Evolutionary conservation across 2,113 vertebrate genomes (phyloP).

Genomic region (Alethe diademata): DNA sequence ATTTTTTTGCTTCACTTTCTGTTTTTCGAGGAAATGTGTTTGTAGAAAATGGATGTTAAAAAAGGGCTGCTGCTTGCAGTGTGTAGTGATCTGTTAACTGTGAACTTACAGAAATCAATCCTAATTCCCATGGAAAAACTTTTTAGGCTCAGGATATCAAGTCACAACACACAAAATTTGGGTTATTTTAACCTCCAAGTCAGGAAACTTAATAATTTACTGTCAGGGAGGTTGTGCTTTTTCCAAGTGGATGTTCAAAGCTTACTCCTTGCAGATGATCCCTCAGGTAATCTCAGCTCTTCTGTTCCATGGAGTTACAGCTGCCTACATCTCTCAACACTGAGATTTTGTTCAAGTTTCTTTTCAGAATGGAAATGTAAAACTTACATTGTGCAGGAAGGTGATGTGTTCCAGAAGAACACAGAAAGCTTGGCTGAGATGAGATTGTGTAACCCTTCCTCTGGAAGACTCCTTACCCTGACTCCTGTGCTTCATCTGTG

Average conservation of each 20-base stretch:
- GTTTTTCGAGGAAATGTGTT: background rate
- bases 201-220: background rate
- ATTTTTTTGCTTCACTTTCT: background rate
- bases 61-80: background rate
- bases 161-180: background rate
- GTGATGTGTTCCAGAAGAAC: background rate
- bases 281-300: background rate
- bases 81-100: background rate
- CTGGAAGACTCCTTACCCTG: background rate
- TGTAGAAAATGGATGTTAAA: background rate
- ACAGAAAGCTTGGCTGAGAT: background rate
- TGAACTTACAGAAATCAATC: background rate
- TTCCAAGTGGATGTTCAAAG: background rate
- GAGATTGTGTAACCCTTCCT: background rate
- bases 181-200: background rate
- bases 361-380: slow-evolving; percentile 13
- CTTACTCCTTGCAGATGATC: background rate
- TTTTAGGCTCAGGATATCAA: background rate
- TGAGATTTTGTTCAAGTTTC: background rate
- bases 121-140: background rate
- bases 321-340: background rate
- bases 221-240: background rate
- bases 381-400: background rate
- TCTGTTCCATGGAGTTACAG: background rate
- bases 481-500: slow-evolving; percentile 29